Base-by-base conservation (phyloP, 2,113 vertebrate species). In the Zosterops japonicus region DNA sequence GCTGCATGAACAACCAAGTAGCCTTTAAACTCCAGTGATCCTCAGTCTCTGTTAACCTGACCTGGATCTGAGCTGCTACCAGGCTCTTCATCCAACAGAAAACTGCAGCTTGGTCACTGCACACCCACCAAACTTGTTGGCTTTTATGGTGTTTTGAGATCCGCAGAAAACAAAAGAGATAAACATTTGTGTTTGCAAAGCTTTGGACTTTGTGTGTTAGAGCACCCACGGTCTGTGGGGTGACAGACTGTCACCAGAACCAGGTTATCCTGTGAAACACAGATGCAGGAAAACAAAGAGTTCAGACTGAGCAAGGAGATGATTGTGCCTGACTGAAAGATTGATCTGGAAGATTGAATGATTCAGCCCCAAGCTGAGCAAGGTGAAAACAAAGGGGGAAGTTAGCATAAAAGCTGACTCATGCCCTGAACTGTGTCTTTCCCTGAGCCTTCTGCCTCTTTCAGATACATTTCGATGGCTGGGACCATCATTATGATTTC, bases 391-490 rank as follows among this genome's bases (percentile, higher is more conserved):
- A 78, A 29, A 85, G 52, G 28, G n/a, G 61, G 44, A 90, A 29
- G 46, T 64, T 69, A 42, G 52, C 89, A n/a, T 60, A 76, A 81
- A 76, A 95, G 74, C 94, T 92, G 90, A 93, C 69, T 95, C 92
- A 79, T 52, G 44, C 57, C 74, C 78, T 85, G 52, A 82, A 42
- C 41, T 80, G 7, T 65, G 14, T 56, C 27, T 49, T 68, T 90
- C 44, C 41, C 76, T n/a, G 41, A 52, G 50, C 44, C 75, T 67
- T 67, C 5, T 78, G 60, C 75, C 87, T 94, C 63, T 96, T 97
- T 74, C 81, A 99, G 99, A 95, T 99, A 42, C 98, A 99, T 95
- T 99, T 99, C 88, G 99, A 99, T 91, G 98, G 98, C 36, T 99
- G 99, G 99, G 98, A 96, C 94, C 92, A 36, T 61, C 98, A 98